Percentiles rank a stretch among this genome's conserved stretches.
These are phyloP conservation scores for Drosophila affinis DNA, from an alignment of 2,888 invertebrate genomes.

Conservation along the genomic window DNA sequence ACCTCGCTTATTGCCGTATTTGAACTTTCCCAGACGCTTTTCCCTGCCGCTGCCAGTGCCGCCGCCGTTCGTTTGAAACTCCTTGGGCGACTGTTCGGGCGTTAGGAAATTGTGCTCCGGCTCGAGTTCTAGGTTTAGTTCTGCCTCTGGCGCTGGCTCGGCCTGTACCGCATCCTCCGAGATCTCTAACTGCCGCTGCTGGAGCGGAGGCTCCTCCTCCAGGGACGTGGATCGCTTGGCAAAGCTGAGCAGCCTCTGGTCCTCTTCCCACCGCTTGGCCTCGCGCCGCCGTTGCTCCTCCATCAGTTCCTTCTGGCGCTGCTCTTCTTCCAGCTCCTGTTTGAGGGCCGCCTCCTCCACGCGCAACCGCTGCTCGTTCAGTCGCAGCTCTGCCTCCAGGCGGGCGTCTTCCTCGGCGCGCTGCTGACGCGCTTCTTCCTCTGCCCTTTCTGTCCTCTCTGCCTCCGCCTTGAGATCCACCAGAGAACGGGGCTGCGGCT, in stretches of 20 bases:
- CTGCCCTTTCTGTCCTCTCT: constrained; percentile 19
- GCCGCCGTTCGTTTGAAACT: constrained; percentile 58
- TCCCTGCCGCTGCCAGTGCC: constrained; percentile 79
- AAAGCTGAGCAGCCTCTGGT: constrained; percentile 74
- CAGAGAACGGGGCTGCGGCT: constrained; percentile 56
- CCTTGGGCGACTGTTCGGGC: constrained; percentile 73
- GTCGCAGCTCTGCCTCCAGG: constrained; percentile 68
- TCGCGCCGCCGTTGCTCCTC: constrained; percentile 74
- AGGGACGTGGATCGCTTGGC: constrained; percentile 70
- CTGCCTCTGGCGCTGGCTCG: neutral
- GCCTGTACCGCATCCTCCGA: neutral
- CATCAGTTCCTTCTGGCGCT: constrained; percentile 19
- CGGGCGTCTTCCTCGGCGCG: constrained; percentile 71
- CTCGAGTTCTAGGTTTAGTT: constrained; percentile 3
- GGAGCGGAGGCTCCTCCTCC: constrained; percentile 40
- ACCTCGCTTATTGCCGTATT: constrained; percentile 85
- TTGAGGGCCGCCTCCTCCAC: constrained; percentile 72
- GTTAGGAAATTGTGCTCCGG: constrained; percentile 79
- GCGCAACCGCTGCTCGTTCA: constrained; percentile 68
- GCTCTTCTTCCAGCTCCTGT: constrained; percentile 62
- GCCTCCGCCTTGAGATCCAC: constrained; percentile 42
- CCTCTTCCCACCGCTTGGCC: constrained; percentile 77
- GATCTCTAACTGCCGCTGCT: neutral
- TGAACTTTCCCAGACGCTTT: constrained; percentile 84
- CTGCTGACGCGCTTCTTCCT: constrained; percentile 37